Evolutionary conservation across 2,113 vertebrate species (phyloP).

Genomic region (Oryzias celebensis): DNA sequence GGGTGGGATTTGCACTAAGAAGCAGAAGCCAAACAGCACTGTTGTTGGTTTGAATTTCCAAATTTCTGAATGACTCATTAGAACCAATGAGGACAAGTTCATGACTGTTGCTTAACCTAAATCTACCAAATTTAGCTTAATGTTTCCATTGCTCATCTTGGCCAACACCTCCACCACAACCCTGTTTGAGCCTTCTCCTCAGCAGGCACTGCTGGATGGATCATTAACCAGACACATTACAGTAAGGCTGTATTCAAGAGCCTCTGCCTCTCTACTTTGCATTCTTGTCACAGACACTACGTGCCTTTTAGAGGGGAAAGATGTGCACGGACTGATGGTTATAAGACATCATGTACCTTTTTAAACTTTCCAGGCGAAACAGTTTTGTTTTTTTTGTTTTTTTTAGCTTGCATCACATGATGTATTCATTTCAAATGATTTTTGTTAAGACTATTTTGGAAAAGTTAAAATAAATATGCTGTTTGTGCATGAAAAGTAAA

Average conservation of each 20-base stretch:
- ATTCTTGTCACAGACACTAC: slow-evolving; percentile 79
- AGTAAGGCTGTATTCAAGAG: slow-evolving; percentile 32
- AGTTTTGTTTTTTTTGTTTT: not conserved
- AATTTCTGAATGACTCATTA: slow-evolving; percentile 14
- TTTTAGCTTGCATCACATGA: too few species aligned
- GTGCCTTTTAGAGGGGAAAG: slow-evolving; percentile 66
- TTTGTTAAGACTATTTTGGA: not conserved
- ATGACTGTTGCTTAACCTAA: not conserved
- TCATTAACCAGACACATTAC: slow-evolving; percentile 71
- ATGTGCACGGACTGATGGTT: slow-evolving; percentile 57
- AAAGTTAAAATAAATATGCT: not conserved
- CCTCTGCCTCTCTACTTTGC: slow-evolving; percentile 58
- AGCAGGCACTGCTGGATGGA: slow-evolving; percentile 40
- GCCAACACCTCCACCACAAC: slow-evolving; percentile 3
- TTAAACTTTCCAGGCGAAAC: slow-evolving; percentile 40
- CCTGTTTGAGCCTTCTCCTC: slow-evolving; percentile 10
- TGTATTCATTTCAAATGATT: too few species aligned
- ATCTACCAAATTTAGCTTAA: not conserved
- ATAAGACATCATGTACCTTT: slow-evolving; percentile 27
- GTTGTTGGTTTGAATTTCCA: not conserved
- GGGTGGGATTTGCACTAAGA: too few species aligned
- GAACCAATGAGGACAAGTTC: not conserved
- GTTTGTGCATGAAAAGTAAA: not conserved
- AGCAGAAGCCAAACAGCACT: too few species aligned
- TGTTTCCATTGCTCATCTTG: slow-evolving; percentile 9